Evolutionary conservation across 2,797 vertebrate species (phyloP), one percentile per base, ranked within the genome.

Genomic region (Petrocephalus sullivani): DNA sequence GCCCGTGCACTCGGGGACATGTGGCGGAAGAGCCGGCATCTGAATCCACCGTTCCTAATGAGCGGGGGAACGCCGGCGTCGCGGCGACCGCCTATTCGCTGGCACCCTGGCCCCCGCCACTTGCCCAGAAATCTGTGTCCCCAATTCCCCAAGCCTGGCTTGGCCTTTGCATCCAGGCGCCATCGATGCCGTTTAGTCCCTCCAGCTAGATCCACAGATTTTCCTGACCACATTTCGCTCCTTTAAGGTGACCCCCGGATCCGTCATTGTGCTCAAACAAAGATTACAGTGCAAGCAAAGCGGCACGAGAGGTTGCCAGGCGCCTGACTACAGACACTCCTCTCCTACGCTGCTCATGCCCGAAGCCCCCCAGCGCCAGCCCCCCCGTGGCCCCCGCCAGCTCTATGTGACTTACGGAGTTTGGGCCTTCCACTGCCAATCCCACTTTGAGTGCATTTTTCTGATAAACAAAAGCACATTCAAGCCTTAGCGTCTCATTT

Each of bases 391-490:
- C 94, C 94, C 88, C 87, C 93, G 92, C 95, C 94, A 95, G 95
- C 87, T 95, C 95, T 95, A 94, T 95, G 95, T 96, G 95, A 96
- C 96, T 96, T 96, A 96, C 94, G 92, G 95, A 96, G 96, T 96
- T 96, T 94, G 95, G 95, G 94, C 91, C 92, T 92, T 91, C 89
- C 91, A 90, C 90, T 96, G 96, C 96, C 96, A 96, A 96, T 93
- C 95, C 95, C 95, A 96, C 96, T 96, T 96, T 94, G 95, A 95
- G 96, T 96, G 96, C 95, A 96, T 95, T 95, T 96, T 96, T 96
- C 94, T 94, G 96, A 96, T 96, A 96, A 96, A 96, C 96, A 96
- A 96, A 96, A 96, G 96, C 96, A 96, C 95, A 96, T 96, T 96
- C 94, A 93, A 94, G 96, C 95, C 95, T 95, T 95, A 96, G 96